phyloP scores from a whole-genome alignment of 2,113 vertebrate genomes.

The Nipponia nippon region DNA sequence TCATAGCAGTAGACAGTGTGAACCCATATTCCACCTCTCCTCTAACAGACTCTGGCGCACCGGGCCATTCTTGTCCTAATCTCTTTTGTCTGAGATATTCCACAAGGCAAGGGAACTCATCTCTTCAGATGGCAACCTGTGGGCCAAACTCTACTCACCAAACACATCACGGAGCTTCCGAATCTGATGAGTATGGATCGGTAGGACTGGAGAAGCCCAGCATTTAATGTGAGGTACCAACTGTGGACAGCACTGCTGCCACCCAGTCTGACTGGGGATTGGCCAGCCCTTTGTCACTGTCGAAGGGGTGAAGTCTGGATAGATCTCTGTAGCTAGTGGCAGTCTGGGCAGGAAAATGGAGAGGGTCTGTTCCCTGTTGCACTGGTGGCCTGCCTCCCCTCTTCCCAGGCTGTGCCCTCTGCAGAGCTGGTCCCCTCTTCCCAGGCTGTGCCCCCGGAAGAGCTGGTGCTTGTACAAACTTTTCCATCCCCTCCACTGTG shows the following conservation, averaged over 20 bases:
- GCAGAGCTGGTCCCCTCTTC: background rate
- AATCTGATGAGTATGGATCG: background rate
- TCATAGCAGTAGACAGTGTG: background rate
- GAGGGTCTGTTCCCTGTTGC: background rate
- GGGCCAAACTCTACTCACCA: background rate
- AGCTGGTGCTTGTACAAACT: background rate
- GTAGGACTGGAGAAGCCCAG: background rate
- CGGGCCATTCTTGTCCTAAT: background rate
- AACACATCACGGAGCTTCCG: background rate
- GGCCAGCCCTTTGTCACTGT: background rate
- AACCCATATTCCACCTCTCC: background rate
- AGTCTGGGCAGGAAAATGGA: background rate
- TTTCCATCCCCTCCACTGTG: background rate
- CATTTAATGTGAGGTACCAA: background rate
- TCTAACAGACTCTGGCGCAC: background rate
- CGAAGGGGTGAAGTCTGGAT: background rate
- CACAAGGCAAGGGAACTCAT: background rate
- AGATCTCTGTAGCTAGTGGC: background rate
- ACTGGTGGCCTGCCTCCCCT: background rate
- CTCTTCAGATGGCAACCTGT: background rate
- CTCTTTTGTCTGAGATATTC: background rate
- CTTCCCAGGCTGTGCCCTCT: background rate
- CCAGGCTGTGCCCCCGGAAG: background rate
- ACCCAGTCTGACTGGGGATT: background rate
- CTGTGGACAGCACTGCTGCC: background rate